phyloP scores from a whole-genome alignment of 2,113 vertebrate genomes.

The Ageneiosus marmoratus region DNA sequence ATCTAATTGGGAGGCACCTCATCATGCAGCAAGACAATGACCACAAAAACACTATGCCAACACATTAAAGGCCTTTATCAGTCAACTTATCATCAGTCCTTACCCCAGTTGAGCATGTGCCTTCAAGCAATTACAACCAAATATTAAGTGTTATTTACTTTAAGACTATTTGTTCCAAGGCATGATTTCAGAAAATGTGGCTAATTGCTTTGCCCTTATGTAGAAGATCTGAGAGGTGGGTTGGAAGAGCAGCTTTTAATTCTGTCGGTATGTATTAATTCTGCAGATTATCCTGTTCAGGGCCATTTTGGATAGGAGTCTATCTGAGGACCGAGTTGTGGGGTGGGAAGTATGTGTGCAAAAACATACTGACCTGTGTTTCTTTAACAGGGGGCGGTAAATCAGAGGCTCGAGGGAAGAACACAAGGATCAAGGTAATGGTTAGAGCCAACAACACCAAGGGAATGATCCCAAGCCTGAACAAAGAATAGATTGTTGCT shows the following conservation, averaged over 20 bases:
- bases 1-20: background rate
- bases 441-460: constrained; percentile 75
- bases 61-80: background rate
- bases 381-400: constrained; percentile 69
- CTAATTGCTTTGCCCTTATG: too few relatives aligned
- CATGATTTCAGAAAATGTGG: background rate
- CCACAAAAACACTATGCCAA: background rate
- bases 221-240: background rate
- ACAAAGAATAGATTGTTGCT: constrained; percentile 5
- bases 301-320: background rate
- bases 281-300: background rate
- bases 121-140: background rate
- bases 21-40: background rate
- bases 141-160: background rate
- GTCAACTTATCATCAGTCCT: background rate
- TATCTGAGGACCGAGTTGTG: background rate
- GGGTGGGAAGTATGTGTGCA: background rate
- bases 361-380: constrained; percentile 71
- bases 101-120: background rate
- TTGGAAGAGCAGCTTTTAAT: background rate
- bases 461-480: constrained; percentile 76
- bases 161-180: background rate
- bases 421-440: constrained; percentile 74
- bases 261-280: background rate
- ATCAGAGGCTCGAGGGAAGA: constrained; percentile 81